Base-by-base conservation (phyloP, 2,888 invertebrate genomes). In the Perizoma flavofasciatum region DNA sequence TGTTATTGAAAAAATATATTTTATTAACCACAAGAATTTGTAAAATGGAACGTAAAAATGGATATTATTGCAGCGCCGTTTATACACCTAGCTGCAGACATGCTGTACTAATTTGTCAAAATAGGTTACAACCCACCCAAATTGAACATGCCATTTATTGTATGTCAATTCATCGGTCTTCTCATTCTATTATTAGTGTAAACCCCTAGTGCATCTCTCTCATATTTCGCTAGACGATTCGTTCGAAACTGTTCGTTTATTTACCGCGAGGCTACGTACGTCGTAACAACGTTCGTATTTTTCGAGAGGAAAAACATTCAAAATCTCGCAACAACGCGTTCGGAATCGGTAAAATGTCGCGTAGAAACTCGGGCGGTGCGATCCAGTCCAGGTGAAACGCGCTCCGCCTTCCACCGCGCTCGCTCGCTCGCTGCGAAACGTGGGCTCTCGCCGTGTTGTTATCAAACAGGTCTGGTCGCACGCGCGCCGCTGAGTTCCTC, bases 31-130 rank as follows among this genome's bases (percentile, higher is more conserved):
- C 22, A 2, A n/a, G n/a, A 22, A 22, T 22, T 22, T 51, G 63
- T 63, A 51, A 69, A 83, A 77, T 62, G 84, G 73, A 86, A 81
- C 79, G 77, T 73, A 63, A 59, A 74, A 64, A 65, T 8, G 43
- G 10, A 11, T 60, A 64, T 64, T 71, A 37, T 7, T 44, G 47
- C 32, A 82, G 83, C 85, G 86, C 86, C 74, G 67, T 72, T 70
- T 71, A 69, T 70, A 74, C 81, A 65, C 77, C 92, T 86, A 72
- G 87, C 82, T 89, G 89, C 81, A 89, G 88, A 88, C 88, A 81
- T 75, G 76, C 1, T 48, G 85, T 66, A 91, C 83, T 87, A 89
- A 81, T 85, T 91, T 86, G 92, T 92, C 90, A 92, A 92, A 92
- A 92, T 91, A 91, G 86, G 88, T 72, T 88, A 81, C 67, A 74